Base-by-base conservation (phyloP, 2,113 vertebrate genomes). In the Dromas ardeola region DNA sequence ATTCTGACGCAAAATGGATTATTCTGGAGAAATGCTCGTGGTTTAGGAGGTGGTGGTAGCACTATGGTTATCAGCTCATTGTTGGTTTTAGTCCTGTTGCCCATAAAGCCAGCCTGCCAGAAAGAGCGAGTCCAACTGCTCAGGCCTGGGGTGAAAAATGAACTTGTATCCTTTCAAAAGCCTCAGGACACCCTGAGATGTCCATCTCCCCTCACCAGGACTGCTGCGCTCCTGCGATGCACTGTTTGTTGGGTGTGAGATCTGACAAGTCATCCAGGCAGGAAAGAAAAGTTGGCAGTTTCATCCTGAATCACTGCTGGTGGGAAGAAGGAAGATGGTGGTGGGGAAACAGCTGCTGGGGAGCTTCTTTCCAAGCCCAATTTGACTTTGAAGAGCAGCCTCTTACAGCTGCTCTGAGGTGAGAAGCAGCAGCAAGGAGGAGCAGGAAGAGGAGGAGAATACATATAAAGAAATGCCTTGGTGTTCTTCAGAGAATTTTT, bases 211-310 rank as follows among this genome's bases (percentile, higher is more conserved):
- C 45, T 69, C 40, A 47, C 14, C 56, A 52, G 42, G 45, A 45
- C n/a, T 0, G 0, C 34, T 74, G 55, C 43, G 21, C 14, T 81
- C 23, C 61, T 66, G 45, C 11, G 1, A 25, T 4, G 6, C 1
- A 1, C 50, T 2, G 3, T 53, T 73, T 90, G 36, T 34, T 0
- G 2, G 25, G 27, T 85, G 38, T 50, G 70, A 90, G 55, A 71
- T 67, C 32, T 55, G 23, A 47, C 34, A 77, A 79, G 25, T 34
- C 63, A 67, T 25, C 79, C 62, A 85, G 34, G 32, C n/a, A 76
- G 40, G 49, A 85, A 23, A 59, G 50, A 36, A 88, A 80, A 83
- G 53, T 62, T 79, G 71, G 34, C 0, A 0, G 29, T 36, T 92
- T 90, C 40, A 47, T 86, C 63, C 65, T 80, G 72, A 88, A 63